Evolutionary conservation across 1,140 invertebrate genomes (phyloP).

Genomic region (Diplogasteroides magnus): DNA sequence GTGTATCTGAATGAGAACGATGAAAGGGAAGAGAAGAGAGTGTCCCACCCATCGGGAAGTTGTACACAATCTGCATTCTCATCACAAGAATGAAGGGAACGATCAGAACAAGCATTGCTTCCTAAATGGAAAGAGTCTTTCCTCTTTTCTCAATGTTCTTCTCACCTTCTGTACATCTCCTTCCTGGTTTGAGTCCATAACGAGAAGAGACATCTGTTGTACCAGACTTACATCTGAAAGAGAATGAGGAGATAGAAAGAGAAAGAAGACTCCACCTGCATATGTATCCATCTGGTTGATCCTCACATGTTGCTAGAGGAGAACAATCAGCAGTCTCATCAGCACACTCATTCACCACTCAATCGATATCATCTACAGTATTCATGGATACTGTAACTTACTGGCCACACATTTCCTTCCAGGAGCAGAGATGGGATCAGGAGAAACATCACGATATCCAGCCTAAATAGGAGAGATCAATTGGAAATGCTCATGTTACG

Average conservation of each 20-base stretch:
- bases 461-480: no score
- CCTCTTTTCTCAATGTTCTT: constrained; percentile 2
- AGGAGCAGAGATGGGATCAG: constrained; percentile 46
- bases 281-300: constrained; percentile 53
- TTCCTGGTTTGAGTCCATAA: constrained; percentile 43
- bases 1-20: constrained; percentile 32
- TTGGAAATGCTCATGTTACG: background rate
- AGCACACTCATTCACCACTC: constrained; percentile 55
- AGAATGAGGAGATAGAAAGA: background rate
- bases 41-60: constrained; percentile 37
- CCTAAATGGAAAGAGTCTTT: constrained; percentile 36
- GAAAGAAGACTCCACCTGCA: constrained; percentile 34
- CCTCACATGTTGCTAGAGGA: constrained; percentile 55
- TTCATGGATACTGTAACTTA: constrained; percentile 25
- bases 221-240: constrained; percentile 49
- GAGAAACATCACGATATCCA: constrained; percentile 43
- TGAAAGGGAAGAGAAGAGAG: background rate
- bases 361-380: constrained; percentile 10
- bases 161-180: constrained; percentile 48
- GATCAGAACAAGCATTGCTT: constrained; percentile 44
- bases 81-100: constrained; percentile 52
- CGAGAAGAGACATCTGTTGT: constrained; percentile 55
- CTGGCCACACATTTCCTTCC: constrained; percentile 49
- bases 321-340: constrained; percentile 48
- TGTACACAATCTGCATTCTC: constrained; percentile 57